Percentiles rank a stretch among this genome's conserved stretches.
Conservation (phyloP, 2,113 vertebrate species). For the Sebastes fasciatus region DNA sequence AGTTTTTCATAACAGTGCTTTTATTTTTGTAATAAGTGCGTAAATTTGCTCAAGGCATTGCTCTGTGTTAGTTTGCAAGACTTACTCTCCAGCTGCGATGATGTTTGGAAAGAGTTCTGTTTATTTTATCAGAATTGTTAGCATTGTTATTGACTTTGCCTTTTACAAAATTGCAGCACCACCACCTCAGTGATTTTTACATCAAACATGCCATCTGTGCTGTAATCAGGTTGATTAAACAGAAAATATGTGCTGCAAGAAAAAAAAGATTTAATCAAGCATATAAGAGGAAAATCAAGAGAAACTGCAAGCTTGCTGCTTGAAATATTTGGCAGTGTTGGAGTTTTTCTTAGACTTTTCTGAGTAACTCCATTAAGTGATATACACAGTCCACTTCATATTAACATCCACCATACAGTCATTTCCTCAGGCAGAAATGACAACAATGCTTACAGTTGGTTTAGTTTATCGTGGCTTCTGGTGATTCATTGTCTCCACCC, state of each 20-base stretch:
- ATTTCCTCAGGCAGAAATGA: neutral
- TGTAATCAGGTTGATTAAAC: neutral
- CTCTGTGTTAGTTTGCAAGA: neutral
- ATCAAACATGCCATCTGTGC: neutral
- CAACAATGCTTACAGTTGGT: neutral
- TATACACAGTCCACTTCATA: neutral
- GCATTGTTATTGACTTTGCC: neutral
- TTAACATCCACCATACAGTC: neutral
- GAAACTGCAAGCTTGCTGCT: neutral
- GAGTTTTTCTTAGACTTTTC: neutral
- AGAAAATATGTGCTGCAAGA: neutral
- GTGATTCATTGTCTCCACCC: neutral
- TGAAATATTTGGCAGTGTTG: neutral
- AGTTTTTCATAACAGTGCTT: conserved; percentile 1
- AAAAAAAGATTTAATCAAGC: neutral
- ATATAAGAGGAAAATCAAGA: neutral
- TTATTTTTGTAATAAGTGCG: conserved; percentile 3
- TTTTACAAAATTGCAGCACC: neutral
- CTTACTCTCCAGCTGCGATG: neutral
- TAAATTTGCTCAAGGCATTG: neutral
- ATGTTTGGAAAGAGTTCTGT: neutral
- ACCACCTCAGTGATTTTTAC: neutral
- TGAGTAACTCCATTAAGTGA: neutral
- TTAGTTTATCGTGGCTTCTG: neutral
- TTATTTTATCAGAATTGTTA: neutral